Percentiles rank a stretch among this genome's conserved stretches.
These are phyloP conservation scores for Ormyrus rosae DNA, from an alignment of 2,888 invertebrate species.

Conservation along the genomic window DNA sequence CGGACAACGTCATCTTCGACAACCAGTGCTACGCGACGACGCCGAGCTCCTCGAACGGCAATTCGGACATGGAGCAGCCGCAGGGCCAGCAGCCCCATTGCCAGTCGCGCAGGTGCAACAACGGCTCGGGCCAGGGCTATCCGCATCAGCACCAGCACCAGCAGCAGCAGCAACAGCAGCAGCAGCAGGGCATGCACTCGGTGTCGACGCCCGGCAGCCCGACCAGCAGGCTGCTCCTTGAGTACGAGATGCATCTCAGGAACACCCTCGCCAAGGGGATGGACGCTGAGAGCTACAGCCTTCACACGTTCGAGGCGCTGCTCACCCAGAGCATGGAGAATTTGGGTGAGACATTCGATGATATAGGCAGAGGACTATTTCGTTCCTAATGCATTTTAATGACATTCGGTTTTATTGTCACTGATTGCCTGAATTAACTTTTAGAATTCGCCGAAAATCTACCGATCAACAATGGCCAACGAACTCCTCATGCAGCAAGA, in stretches of 20 bases:
- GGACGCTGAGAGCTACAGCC: slow-evolving; percentile 96
- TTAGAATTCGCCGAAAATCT: slow-evolving; percentile 92
- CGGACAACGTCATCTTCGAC: slow-evolving; percentile 95
- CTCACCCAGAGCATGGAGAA: slow-evolving; percentile 97
- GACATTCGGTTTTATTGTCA: neutral
- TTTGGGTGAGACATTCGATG: slow-evolving; percentile 81
- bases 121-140: neutral
- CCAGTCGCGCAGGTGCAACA: slow-evolving; percentile 77
- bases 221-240: slow-evolving; percentile 88
- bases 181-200: slow-evolving; percentile 60
- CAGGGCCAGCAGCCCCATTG: slow-evolving; percentile 77
- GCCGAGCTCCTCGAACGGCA: slow-evolving; percentile 94
- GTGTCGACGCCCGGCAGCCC: slow-evolving; percentile 85
- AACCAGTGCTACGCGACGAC: slow-evolving; percentile 97
- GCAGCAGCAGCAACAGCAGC: slow-evolving; percentile 48
- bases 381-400: neutral
- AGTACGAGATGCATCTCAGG: slow-evolving; percentile 95
- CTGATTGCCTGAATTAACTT: slow-evolving; percentile 62
- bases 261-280: slow-evolving; percentile 95
- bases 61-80: slow-evolving; percentile 88
- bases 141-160: slow-evolving; percentile 37
- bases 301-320: slow-evolving; percentile 95
- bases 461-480: slow-evolving; percentile 86
- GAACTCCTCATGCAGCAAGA: slow-evolving; percentile 90
- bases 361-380: neutral